Evolutionary conservation across 2,888 invertebrate species (phyloP).

Genomic region (Catonia carolina): DNA sequence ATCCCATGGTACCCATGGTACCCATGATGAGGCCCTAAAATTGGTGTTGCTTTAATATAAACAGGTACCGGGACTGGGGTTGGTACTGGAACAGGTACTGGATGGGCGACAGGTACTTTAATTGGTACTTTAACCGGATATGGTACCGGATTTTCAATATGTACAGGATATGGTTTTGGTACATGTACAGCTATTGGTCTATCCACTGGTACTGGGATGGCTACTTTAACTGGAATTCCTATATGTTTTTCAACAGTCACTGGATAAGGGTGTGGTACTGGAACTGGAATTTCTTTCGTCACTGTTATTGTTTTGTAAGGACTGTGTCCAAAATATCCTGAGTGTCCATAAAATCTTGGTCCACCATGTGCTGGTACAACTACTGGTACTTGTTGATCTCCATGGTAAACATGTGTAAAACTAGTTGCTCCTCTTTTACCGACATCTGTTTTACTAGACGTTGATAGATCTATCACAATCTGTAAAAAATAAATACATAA

Average conservation of each 20-base stretch:
- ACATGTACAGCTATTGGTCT: conserved; percentile 38
- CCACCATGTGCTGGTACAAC: not conserved
- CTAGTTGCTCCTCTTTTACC: not conserved
- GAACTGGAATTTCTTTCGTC: conserved; percentile 45
- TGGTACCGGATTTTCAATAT: conserved; percentile 43
- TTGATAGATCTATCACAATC: too few species aligned
- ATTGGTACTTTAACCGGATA: conserved; percentile 43
- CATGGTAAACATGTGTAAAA: conserved; percentile 22
- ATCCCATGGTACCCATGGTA: not conserved
- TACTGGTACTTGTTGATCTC: conserved; percentile 18
- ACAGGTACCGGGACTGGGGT: conserved; percentile 1
- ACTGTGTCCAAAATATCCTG: not conserved
- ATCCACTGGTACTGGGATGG: conserved; percentile 39
- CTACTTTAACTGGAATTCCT: conserved; percentile 39
- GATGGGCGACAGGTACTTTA: conserved; percentile 19
- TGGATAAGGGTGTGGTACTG: conserved; percentile 48
- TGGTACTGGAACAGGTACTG: conserved; percentile 17
- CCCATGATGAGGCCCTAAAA: not conserved
- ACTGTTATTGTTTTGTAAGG: conserved; percentile 29
- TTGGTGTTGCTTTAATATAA: conserved; percentile 1
- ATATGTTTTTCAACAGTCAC: conserved; percentile 46
- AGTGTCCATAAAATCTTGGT: conserved; percentile 6
- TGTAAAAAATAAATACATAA: too few species aligned
- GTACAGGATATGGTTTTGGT: conserved; percentile 40
- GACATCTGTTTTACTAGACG: too few species aligned